phyloP scores from a whole-genome alignment of 2,888 invertebrate genomes.

The Epicampocera succincta region DNA sequence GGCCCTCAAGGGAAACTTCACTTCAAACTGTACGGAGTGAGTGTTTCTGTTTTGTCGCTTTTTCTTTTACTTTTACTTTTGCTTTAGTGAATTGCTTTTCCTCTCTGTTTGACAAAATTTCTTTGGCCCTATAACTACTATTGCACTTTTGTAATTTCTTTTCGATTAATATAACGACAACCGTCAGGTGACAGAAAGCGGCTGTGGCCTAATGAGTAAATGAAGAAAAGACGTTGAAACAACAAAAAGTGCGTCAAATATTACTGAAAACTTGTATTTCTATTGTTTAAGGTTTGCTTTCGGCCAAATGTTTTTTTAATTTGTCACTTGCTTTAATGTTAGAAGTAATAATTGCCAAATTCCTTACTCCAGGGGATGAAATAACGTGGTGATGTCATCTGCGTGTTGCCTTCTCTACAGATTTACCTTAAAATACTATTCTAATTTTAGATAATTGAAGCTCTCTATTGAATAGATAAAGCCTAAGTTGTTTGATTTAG shows the following conservation, averaged over 20 bases:
- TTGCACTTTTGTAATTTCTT: slow-evolving; percentile 16
- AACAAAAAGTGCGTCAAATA: background rate
- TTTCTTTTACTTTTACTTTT: background rate
- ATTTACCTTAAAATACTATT: slow-evolving; percentile 4
- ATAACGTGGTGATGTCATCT: background rate
- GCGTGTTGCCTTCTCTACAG: background rate
- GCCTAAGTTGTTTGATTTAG: no score
- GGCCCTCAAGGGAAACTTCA: slow-evolving; percentile 17
- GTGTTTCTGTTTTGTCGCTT: background rate
- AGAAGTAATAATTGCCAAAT: background rate
- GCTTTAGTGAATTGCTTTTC: background rate
- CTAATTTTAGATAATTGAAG: slow-evolving; percentile 2
- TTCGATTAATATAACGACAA: background rate
- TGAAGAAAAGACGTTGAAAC: no score
- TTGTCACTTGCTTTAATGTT: slow-evolving; percentile 48
- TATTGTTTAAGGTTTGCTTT: background rate
- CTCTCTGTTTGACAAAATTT: background rate
- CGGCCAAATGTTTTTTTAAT: slow-evolving; percentile 47
- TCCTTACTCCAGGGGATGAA: background rate
- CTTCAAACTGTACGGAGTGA: no score
- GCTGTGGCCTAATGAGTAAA: slow-evolving; percentile 26
- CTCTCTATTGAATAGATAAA: background rate
- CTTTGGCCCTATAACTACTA: background rate
- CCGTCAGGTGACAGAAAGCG: slow-evolving; percentile 32
- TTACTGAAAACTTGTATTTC: no score